Evolutionary conservation across 2,888 invertebrate species (phyloP).

Genomic region (Aphodius granarius): DNA sequence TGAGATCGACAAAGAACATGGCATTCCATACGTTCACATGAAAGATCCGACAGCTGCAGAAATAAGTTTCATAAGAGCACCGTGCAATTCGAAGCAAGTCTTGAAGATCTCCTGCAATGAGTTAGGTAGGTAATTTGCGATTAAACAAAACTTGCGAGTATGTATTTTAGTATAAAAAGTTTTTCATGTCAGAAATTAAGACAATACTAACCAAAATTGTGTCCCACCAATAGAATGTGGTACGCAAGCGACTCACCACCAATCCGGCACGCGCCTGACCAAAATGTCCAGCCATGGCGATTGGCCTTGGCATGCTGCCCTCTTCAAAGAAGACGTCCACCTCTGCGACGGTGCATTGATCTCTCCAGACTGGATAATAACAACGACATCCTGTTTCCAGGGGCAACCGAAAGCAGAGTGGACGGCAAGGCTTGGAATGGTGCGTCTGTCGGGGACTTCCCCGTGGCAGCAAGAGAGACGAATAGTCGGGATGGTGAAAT

Average conservation of each 20-base stretch:
- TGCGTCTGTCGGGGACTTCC: constrained; percentile 75
- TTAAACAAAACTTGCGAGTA: background rate
- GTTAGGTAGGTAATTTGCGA: constrained; percentile 66
- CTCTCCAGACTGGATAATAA: constrained; percentile 80
- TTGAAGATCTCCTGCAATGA: constrained; percentile 78
- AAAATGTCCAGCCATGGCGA: constrained; percentile 80
- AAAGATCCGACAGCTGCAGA: constrained; percentile 79
- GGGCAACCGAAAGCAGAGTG: constrained; percentile 87
- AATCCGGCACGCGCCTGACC: constrained; percentile 53
- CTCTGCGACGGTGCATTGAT: constrained; percentile 87
- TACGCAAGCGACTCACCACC: constrained; percentile 45
- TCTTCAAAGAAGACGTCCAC: constrained; percentile 82
- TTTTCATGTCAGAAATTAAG: background rate
- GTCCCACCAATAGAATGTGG: constrained; percentile 47
- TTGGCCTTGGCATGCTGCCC: constrained; percentile 91
- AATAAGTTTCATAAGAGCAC: constrained; percentile 77
- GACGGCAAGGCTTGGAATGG: constrained; percentile 77
- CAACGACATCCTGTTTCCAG: constrained; percentile 83
- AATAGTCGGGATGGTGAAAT: constrained; percentile 84
- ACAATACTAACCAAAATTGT: background rate
- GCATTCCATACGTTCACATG: constrained; percentile 75
- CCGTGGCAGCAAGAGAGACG: constrained; percentile 88
- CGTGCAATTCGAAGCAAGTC: constrained; percentile 76
- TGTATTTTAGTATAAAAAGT: background rate
- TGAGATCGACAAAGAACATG: constrained; percentile 61